These are phyloP conservation scores for Argynnis bischoffii DNA, from an alignment of 2,888 invertebrate genomes.

Conservation along the genomic window DNA sequence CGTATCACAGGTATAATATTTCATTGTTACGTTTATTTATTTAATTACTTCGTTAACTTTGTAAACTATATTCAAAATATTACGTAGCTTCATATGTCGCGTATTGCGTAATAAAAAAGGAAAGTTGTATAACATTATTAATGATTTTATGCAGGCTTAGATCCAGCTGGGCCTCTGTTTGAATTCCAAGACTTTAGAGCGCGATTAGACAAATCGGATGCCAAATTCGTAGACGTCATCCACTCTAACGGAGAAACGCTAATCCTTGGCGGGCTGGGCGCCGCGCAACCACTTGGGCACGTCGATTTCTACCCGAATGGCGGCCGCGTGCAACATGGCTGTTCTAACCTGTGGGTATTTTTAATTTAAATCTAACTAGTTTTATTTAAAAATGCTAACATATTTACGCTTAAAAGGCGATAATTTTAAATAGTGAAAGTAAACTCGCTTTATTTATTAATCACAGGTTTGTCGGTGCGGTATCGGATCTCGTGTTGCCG, in stretches of 20 bases:
- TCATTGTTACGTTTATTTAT: neutral
- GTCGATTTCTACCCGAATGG: conserved; percentile 97
- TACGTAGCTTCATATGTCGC: too few relatives aligned
- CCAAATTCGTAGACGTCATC: conserved; percentile 95
- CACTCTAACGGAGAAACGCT: conserved; percentile 96
- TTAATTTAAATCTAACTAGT: conserved; percentile 70
- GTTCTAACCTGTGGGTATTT: conserved; percentile 87
- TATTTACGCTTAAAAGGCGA: too few relatives aligned
- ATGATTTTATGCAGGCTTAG: conserved; percentile 83
- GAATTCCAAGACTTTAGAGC: conserved; percentile 94
- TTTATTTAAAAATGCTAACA: neutral
- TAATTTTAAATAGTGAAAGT: too few relatives aligned
- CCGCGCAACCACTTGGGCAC: conserved; percentile 95
- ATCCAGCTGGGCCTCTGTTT: conserved; percentile 95
- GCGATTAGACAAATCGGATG: conserved; percentile 91
- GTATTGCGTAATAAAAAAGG: neutral
- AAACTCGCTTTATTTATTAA: neutral
- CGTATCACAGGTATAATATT: conserved; percentile 89
- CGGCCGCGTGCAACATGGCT: conserved; percentile 95
- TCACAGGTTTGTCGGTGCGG: conserved; percentile 90
- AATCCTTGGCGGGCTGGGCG: conserved; percentile 93
- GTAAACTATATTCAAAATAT: too few relatives aligned
- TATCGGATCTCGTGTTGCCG: conserved; percentile 94
- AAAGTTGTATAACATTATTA: neutral
- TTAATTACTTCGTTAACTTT: neutral